Percentiles rank a stretch among this genome's conserved stretches.
phyloP scores from a whole-genome alignment of 2,888 invertebrate species.

The Rhamphomyia laevipes region DNA sequence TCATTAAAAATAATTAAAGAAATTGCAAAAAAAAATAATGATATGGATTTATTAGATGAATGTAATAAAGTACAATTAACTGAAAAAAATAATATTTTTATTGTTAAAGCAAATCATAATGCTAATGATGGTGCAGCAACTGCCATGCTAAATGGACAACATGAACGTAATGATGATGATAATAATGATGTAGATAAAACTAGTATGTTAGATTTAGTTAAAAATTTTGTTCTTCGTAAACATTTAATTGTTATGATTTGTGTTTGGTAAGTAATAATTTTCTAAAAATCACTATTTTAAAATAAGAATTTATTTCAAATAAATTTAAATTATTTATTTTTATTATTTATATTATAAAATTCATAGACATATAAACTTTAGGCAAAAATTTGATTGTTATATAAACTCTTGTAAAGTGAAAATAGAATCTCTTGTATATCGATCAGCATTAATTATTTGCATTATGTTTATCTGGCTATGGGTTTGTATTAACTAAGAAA shows the following conservation, averaged over 20 bases:
- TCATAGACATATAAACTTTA: too few species aligned
- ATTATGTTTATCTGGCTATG: too few species aligned
- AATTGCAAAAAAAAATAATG: constrained; percentile 27
- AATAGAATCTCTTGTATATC: too few species aligned
- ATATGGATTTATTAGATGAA: constrained; percentile 12
- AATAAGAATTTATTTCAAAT: too few species aligned
- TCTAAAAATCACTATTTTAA: not conserved
- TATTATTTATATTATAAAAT: too few species aligned
- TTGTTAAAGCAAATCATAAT: not conserved
- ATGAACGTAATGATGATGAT: not conserved
- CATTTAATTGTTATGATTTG: constrained; percentile 17
- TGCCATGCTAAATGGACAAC: not conserved
- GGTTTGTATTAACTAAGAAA: too few species aligned
- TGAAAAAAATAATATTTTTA: not conserved
- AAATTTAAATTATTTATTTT: too few species aligned
- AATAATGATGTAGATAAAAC: not conserved
- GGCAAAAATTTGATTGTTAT: too few species aligned
- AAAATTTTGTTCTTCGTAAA: constrained; percentile 13
- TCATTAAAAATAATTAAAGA: constrained; percentile 28
- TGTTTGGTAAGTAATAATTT: constrained; percentile 24
- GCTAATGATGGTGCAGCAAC: not conserved
- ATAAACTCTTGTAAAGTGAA: too few species aligned
- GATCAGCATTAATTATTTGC: too few species aligned
- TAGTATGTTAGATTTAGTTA: constrained; percentile 10
- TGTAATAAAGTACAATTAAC: constrained; percentile 11